These are phyloP conservation scores for Ophion obscuratus DNA, from an alignment of 2,888 invertebrate genomes.

Conservation along the genomic window DNA sequence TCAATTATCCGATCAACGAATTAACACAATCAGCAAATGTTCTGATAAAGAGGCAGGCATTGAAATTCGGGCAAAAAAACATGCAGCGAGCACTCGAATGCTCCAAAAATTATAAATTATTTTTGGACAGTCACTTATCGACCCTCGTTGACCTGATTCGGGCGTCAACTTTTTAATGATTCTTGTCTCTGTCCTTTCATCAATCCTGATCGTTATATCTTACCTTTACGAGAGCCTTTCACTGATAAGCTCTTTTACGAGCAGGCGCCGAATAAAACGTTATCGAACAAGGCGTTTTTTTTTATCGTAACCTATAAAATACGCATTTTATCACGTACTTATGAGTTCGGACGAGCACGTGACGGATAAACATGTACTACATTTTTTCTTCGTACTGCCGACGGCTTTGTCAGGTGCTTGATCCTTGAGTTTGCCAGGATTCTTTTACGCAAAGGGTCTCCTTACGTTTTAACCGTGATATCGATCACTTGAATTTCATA, in stretches of 20 bases:
- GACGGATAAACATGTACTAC: constrained; percentile 17
- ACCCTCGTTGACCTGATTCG: background rate
- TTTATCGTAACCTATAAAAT: constrained; percentile 26
- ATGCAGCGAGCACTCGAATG: too few species aligned
- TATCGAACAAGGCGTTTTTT: constrained; percentile 18
- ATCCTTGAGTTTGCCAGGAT: constrained; percentile 16
- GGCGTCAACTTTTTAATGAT: background rate
- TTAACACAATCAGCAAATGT: background rate
- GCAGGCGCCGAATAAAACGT: background rate
- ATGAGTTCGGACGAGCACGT: constrained; percentile 19
- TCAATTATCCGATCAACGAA: background rate
- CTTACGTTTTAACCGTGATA: background rate
- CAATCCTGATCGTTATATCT: background rate
- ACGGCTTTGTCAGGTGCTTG: constrained; percentile 20
- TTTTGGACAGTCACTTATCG: background rate
- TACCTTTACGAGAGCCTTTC: background rate
- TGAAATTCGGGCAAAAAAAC: too few species aligned
- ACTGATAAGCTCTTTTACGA: background rate
- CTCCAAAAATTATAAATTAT: background rate
- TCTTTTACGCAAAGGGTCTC: background rate
- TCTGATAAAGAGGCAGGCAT: background rate
- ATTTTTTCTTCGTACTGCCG: constrained; percentile 37
- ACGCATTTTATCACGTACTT: constrained; percentile 25
- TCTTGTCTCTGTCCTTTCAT: background rate
- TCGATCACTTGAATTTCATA: background rate